These are phyloP conservation scores for Brachyrhaphis roseni DNA, from an alignment of 2,797 vertebrate species.

Conservation along the genomic window DNA sequence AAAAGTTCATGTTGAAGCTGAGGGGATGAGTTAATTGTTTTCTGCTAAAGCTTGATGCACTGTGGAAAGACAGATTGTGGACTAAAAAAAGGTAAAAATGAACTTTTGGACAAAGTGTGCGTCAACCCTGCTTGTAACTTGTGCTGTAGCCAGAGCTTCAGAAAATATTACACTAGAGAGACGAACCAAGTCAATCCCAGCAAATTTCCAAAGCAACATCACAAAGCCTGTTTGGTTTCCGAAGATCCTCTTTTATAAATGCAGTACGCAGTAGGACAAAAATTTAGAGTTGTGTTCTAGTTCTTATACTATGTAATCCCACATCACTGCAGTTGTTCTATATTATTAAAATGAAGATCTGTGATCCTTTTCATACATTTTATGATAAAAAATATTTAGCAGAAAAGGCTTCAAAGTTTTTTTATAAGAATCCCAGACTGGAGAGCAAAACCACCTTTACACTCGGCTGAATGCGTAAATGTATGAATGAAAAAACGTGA, in stretches of 20 bases:
- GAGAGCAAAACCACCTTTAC: background rate
- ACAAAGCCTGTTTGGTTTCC: background rate
- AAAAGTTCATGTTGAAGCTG: background rate
- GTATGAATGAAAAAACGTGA: background rate
- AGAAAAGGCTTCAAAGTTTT: background rate
- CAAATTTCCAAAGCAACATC: background rate
- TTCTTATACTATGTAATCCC: background rate
- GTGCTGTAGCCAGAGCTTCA: background rate
- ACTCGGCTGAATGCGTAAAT: conserved; percentile 1
- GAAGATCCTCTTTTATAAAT: background rate
- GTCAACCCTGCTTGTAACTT: background rate
- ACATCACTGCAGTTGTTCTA: background rate
- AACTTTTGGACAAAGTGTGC: background rate
- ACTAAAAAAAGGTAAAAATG: background rate
- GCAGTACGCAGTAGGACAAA: background rate
- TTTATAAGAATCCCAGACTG: background rate
- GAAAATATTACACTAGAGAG: background rate
- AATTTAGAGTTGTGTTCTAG: background rate
- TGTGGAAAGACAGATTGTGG: background rate
- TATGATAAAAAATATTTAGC: background rate
- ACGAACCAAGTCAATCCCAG: background rate
- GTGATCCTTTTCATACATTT: background rate
- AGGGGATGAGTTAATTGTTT: background rate
- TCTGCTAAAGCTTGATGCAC: background rate
- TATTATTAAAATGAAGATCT: background rate